Evolutionary conservation across 2,888 invertebrate genomes (phyloP).

Genomic region (Dermolepida albohirtum): DNA sequence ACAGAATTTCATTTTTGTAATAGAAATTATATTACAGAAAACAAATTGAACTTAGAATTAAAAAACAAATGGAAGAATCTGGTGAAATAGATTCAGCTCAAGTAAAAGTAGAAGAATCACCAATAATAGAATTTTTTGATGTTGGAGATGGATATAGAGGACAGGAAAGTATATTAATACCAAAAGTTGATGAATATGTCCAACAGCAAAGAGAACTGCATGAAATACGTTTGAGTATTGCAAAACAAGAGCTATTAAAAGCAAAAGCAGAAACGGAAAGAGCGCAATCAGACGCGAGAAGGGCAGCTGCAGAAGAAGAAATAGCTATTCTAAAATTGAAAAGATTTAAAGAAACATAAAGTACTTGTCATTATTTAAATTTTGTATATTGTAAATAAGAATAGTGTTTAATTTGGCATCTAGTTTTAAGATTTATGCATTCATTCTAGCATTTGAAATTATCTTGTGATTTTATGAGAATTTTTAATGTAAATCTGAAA

Average conservation of each 20-base stretch:
- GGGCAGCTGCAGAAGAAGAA: slow-evolving; percentile 17
- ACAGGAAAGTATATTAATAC: slow-evolving; percentile 19
- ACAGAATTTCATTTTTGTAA: no score
- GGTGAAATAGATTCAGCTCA: neutral
- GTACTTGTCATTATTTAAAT: neutral
- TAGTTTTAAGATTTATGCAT: neutral
- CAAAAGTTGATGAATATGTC: neutral
- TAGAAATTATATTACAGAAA: slow-evolving; percentile 10
- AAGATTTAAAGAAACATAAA: slow-evolving; percentile 10
- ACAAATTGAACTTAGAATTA: slow-evolving; percentile 21
- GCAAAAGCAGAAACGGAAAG: slow-evolving; percentile 20
- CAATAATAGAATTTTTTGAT: slow-evolving; percentile 27
- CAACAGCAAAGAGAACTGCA: neutral
- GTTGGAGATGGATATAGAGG: slow-evolving; percentile 24
- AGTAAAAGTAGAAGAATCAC: slow-evolving; percentile 19
- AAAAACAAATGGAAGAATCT: slow-evolving; percentile 14
- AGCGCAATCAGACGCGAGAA: slow-evolving; percentile 17
- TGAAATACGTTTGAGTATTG: slow-evolving; percentile 13
- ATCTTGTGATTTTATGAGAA: neutral
- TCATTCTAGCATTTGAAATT: neutral
- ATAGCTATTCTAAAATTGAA: slow-evolving; percentile 16
- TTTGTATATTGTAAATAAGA: no score
- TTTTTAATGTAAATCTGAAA: neutral
- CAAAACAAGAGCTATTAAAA: slow-evolving; percentile 13
- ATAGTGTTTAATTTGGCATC: no score